Evolutionary conservation across 2,113 vertebrate genomes (phyloP), one percentile per base, ranked within the genome.

Genomic region (Uria aalge): DNA sequence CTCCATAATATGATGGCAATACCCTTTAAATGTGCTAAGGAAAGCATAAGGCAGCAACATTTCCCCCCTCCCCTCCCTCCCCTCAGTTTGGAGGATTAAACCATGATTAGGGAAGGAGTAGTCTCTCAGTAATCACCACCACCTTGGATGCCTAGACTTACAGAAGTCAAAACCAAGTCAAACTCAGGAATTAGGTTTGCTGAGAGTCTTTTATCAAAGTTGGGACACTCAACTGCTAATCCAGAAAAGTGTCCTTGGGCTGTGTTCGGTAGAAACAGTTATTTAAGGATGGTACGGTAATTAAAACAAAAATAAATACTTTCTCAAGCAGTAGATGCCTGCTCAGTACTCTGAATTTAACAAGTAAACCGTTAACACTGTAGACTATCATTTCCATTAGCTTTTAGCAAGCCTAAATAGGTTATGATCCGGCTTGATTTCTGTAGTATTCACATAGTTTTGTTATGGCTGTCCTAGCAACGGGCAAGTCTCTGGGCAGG

Each of bases 1-100:
- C 30, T 74, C 15, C 30, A 38, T 36, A 24, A 7, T 53, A 12
- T 32, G 38, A 36, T 30, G 34, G 9, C 19, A 52, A 41, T 3
- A 0, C 57, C 30, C 27, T 81, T 73, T 81, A 45, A 48, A 86
- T 81, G 40, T 57, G 12, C 16, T 74, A 71, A 40, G 22, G 41
- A 66, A 85, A 71, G 12, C 11, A 62, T 26, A 66, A 71, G 17
- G 34, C 16, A 72, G 10, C 67, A 84, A 67, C 4, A 30, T n/a
- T 15, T 1, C 0, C 8, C 34, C 0, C 13, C 34, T 10, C 1
- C 0, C 12, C 12, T 6, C 22, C 40, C 40, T 40, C 50, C 50
- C 23, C 43, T 62, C 38, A 19, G 2, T 75, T 79, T 87, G 50
- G 26, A 86, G 40, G 30, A 62, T 60, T 90, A 77, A 52, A 62